Evolutionary conservation across 2,113 vertebrate genomes (phyloP).

Genomic region (Panurus biarmicus): DNA sequence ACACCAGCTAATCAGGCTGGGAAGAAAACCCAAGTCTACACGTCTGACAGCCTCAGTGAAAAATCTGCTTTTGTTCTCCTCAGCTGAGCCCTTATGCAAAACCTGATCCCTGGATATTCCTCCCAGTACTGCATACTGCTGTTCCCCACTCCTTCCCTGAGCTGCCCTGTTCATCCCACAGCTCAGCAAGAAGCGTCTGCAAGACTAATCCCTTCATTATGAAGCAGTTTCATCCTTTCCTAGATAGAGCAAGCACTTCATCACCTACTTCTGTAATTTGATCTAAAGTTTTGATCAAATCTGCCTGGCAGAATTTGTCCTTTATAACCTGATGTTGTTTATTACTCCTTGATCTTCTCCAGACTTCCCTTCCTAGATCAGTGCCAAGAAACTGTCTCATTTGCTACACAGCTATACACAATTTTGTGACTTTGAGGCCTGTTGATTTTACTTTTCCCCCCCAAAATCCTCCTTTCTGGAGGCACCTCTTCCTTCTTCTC

Average conservation of each 20-base stretch:
- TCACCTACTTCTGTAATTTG: background rate
- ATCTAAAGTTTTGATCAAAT: conserved; percentile 30
- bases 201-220: background rate
- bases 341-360: conserved; percentile 34
- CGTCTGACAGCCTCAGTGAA: background rate
- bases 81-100: background rate
- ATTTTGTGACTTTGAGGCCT: background rate
- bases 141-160: background rate
- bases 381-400: background rate
- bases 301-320: background rate
- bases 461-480: background rate
- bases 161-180: background rate
- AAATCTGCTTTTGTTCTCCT: background rate
- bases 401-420: background rate
- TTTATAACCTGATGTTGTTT: background rate
- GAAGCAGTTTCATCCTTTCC: background rate
- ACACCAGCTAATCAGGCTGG: background rate
- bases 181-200: background rate
- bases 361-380: background rate
- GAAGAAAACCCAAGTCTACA: background rate
- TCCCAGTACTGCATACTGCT: background rate
- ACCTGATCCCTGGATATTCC: background rate
- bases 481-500: background rate
- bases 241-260: background rate
- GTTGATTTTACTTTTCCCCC: background rate